Evolutionary conservation across 2,113 vertebrate species (phyloP), one percentile per base, ranked within the genome.

Genomic region (Mirza zaza): DNA sequence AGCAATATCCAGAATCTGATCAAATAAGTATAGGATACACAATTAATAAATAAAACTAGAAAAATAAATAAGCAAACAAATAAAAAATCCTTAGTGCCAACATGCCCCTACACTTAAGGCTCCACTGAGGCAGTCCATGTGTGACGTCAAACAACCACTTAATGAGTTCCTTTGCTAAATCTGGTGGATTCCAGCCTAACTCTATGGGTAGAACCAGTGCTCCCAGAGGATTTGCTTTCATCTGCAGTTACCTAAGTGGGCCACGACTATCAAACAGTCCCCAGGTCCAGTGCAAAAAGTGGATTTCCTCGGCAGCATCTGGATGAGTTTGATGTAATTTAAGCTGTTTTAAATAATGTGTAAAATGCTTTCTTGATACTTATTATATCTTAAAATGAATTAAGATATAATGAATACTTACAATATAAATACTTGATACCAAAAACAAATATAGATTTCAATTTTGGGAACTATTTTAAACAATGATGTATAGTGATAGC

Each of bases 391-490:
- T 65, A 32, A 65, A 34, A 65, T 34, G 14, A 65, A 34, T 15
- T 65, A 65, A 65, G 63, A 65, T 34, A 32, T 65, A 13, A 34
- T 65, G 32, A 65, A 65, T 15, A 65, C 63, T 65, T 15, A 65
- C 13, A 86, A 10, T 77, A 59, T 61, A 84, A 59, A 83, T 27
- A 63, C 18, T 85, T 57, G 50, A 65, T 65, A 55, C 23, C 75
- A 63, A 36, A 82, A 50, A 81, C 25, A 63, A 63, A 63, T 2
- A 29, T 10, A 63, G 23, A 87, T 95, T 82, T 52, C 65, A 52
- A 61, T 82, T 81, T 82, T 45, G 63, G 34, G 87, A 90, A 61
- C 12, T 95, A 48, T 11, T 89, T 89, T 90, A 79, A 82, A 82
- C 48, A 88, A 59, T 82, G 36, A 36, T 20, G 59, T 25, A 57